A percentile compares a stretch with the other conserved stretches of the same genome.
Evolutionary conservation across 2,113 vertebrate genomes (phyloP).

Genomic region (Eptesicus fuscus): DNA sequence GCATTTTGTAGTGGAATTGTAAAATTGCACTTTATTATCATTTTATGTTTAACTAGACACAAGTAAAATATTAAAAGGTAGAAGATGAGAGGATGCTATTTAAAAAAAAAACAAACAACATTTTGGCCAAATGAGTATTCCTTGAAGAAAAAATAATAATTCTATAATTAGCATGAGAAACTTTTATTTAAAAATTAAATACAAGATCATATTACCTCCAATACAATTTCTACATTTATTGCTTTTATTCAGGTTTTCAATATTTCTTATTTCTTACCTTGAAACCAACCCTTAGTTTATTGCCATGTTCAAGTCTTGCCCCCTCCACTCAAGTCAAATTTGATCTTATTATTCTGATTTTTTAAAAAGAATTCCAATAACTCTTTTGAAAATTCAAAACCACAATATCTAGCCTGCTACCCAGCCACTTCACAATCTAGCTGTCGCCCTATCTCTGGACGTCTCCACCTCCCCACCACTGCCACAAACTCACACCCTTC

Average conservation of each 20-base stretch:
- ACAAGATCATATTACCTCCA: not conserved
- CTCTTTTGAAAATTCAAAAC: not conserved
- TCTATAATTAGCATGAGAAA: not conserved
- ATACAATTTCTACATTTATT: not conserved
- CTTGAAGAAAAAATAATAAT: constrained; percentile 18
- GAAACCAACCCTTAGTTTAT: not conserved
- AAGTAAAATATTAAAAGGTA: not conserved
- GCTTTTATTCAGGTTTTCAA: not conserved
- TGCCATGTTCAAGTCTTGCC: not conserved
- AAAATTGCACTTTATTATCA: not conserved
- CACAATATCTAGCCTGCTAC: not conserved
- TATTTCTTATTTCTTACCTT: constrained; percentile 36
- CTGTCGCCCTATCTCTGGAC: not conserved
- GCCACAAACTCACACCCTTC: not conserved
- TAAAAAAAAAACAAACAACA: no score
- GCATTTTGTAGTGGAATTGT: not conserved
- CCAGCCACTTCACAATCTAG: not conserved
- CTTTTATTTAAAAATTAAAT: not conserved
- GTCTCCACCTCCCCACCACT: fast-evolving
- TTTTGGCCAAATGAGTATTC: not conserved
- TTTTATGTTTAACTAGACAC: not conserved
- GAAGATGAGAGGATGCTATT: not conserved
- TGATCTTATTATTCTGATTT: not conserved
- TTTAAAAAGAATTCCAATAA: not conserved
- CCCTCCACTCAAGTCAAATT: not conserved